Percentiles rank a stretch among this genome's conserved stretches.
Evolutionary conservation across 2,113 vertebrate species (phyloP).

Genomic region (Cervus canadensis): DNA sequence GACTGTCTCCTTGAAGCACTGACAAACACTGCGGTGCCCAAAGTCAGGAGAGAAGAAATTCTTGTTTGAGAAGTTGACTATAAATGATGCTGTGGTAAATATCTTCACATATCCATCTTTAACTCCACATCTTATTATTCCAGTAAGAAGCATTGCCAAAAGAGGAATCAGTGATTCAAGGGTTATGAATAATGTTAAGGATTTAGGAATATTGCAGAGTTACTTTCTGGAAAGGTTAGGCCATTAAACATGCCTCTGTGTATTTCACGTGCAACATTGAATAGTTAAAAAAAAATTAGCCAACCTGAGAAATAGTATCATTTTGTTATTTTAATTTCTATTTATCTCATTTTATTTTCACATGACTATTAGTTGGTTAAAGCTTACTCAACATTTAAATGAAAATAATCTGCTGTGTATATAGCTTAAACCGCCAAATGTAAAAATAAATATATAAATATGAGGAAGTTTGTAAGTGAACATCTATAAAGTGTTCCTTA

Average conservation of each 20-base stretch:
- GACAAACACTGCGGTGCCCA: background rate
- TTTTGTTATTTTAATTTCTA: conserved; percentile 9
- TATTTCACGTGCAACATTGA: background rate
- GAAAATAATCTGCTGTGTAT: background rate
- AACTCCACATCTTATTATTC: background rate
- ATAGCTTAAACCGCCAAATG: background rate
- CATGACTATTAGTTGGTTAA: background rate
- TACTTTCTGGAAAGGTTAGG: background rate
- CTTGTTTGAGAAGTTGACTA: background rate
- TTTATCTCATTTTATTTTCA: conserved; percentile 6
- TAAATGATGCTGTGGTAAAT: background rate
- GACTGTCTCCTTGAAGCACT: background rate
- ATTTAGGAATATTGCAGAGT: conserved; percentile 22
- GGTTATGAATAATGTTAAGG: background rate
- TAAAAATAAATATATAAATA: background rate
- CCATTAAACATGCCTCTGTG: background rate
- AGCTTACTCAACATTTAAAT: conserved; percentile 23
- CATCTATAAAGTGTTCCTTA: background rate
- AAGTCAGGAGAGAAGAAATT: background rate
- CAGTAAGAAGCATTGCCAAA: background rate
- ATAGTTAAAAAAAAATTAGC: background rate
- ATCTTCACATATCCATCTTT: background rate
- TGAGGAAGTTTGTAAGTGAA: background rate
- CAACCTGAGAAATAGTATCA: background rate
- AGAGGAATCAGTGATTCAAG: background rate